These are phyloP conservation scores for Leguminivora glycinivorella DNA, from an alignment of 1,140 invertebrate genomes.

Conservation along the genomic window DNA sequence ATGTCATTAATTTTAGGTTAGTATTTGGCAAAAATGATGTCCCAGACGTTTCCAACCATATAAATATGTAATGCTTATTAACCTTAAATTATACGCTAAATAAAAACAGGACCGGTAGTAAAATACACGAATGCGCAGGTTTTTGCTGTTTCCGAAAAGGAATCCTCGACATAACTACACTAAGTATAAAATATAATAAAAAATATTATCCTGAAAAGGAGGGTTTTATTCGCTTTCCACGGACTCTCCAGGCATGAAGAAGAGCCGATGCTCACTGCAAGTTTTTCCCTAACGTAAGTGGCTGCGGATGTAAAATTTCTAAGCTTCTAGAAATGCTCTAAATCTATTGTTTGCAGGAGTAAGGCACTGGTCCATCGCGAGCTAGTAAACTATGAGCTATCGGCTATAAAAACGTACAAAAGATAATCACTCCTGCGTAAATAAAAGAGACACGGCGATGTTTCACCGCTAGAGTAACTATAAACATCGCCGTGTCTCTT, in stretches of 20 bases:
- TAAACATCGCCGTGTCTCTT: too few species aligned
- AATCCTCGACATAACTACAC: conserved; percentile 29
- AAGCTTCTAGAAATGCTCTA: neutral
- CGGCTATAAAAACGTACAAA: too few species aligned
- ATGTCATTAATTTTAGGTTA: too few species aligned
- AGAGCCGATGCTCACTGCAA: conserved; percentile 68
- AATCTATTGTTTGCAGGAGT: too few species aligned
- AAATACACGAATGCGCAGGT: neutral
- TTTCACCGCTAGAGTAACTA: too few species aligned
- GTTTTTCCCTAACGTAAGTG: conserved; percentile 62
- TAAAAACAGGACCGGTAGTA: conserved; percentile 20
- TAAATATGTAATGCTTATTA: conserved; percentile 20
- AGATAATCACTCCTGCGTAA: too few species aligned
- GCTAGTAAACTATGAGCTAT: too few species aligned
- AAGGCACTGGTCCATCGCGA: too few species aligned
- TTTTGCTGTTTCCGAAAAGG: conserved; percentile 5
- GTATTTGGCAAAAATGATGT: neutral
- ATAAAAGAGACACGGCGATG: too few species aligned
- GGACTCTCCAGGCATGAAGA: conserved; percentile 63
- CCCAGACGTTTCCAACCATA: neutral
- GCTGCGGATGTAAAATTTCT: conserved; percentile 36
- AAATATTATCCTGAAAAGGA: conserved; percentile 49
- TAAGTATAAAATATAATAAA: conserved; percentile 32
- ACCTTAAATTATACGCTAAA: conserved; percentile 12
- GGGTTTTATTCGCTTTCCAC: conserved; percentile 60